A percentile compares a stretch with the other conserved stretches of the same genome.
phyloP scores from a whole-genome alignment of 1,140 invertebrate genomes.

The Penaeus indicus region DNA sequence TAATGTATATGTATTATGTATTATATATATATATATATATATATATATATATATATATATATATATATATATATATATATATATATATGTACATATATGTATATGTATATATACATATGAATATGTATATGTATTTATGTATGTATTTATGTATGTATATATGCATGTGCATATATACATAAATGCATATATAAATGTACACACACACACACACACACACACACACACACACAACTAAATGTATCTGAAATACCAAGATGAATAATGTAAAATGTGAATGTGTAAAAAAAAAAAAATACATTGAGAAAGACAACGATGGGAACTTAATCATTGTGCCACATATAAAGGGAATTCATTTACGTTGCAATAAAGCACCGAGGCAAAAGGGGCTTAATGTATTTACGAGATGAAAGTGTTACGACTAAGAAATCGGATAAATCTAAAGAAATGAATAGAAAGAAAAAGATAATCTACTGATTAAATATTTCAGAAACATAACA shows the following conservation, averaged over 20 bases:
- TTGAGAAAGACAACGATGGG: too few relatives aligned
- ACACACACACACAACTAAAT: slow-evolving; percentile 8
- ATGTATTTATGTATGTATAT: slow-evolving; percentile 52
- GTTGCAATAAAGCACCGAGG: too few relatives aligned
- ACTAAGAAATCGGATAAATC: too few relatives aligned
- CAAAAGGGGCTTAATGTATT: too few relatives aligned
- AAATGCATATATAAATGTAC: slow-evolving; percentile 39
- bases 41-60: slow-evolving; percentile 26
- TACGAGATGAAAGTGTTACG: too few relatives aligned
- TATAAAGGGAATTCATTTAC: too few relatives aligned
- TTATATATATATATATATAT: slow-evolving; percentile 44
- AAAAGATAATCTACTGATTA: too few relatives aligned
- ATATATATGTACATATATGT: background rate
- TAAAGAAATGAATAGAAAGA: too few relatives aligned
- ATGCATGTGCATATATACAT: slow-evolving; percentile 40
- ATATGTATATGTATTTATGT: slow-evolving; percentile 34
- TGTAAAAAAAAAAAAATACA: too few relatives aligned
- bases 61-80: background rate
- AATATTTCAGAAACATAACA: too few relatives aligned
- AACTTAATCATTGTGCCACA: too few relatives aligned
- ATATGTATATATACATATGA: background rate
- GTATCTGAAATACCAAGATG: slow-evolving; percentile 18
- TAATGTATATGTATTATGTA: slow-evolving; percentile 41
- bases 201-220: slow-evolving; percentile 18
- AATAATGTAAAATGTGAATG: too few relatives aligned